Evolutionary conservation across 1,140 invertebrate genomes (phyloP), one percentile per base, ranked within the genome.

Genomic region (Trichomalopsis sarcophagae): DNA sequence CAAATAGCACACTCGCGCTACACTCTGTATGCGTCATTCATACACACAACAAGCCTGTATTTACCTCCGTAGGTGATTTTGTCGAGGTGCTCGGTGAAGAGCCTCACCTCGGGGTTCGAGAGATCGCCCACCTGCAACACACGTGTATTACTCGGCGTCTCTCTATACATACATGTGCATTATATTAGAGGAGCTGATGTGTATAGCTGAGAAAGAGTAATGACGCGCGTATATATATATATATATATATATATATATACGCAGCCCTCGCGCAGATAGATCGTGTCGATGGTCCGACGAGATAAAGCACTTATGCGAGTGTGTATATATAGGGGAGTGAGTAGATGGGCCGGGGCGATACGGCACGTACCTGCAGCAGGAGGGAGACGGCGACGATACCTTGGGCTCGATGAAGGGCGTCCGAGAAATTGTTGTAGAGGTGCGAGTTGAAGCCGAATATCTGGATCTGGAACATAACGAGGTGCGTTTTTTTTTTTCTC

Each of bases 381-480:
- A 98, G 94, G 78, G 97, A 97, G 88, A 98, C 95, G 62, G 96
- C 97, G 76, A 98, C 97, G 89, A 98, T 96, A 87, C 98, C 97
- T 93, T 98, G 97, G 84, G 97, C 97, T 93, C 96, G 96, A 91
- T 97, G 96, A 85, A 97, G 93, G 80, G 98, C 97, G 92, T 98
- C 97, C 66, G 97, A 96, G 93, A 97, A 97, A 94, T 98, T 98
- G 89, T 96, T 95, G 94, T 98, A 98, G 81, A 98, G 94, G 92
- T 98, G 97, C 83, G 97, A 97, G 94, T 98, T 98, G 95, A 98
- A 98, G 88, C 97, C 97, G 92, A 97, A 97, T 94, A 98, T 97
- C 95, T 98, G 97, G 90, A 98, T 96, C 97, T 98, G 95, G 84
- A 95, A 27, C 30, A 23, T 36, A 50, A 62, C 23, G 71, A 73